Evolutionary conservation across 2,888 invertebrate genomes (phyloP).

Genomic region (Tuta absoluta): DNA sequence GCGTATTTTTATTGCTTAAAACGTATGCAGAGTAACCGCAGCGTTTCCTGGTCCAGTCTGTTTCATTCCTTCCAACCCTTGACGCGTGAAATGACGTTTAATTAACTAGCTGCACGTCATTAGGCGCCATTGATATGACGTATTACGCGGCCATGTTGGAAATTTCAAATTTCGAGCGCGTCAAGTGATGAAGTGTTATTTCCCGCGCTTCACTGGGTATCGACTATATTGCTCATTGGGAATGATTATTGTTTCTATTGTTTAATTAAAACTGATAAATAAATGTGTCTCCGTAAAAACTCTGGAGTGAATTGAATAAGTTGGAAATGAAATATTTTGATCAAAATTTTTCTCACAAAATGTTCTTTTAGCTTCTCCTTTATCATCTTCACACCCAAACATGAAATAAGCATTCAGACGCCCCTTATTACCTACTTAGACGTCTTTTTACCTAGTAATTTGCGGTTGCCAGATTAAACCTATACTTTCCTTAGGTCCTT

Average conservation of each 20-base stretch:
- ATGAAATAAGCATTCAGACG: conserved; percentile 26
- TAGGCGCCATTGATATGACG: conserved; percentile 58
- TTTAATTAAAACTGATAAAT: background rate
- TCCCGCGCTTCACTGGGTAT: conserved; percentile 33
- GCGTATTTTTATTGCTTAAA: too few species aligned
- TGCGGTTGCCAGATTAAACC: conserved; percentile 35
- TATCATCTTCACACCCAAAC: background rate
- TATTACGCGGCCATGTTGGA: conserved; percentile 39
- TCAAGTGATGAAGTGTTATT: conserved; percentile 40
- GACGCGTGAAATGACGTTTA: conserved; percentile 57
- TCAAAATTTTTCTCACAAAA: background rate
- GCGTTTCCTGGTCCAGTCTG: conserved; percentile 4
- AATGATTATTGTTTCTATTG: conserved; percentile 12
- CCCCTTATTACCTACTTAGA: conserved; percentile 26
- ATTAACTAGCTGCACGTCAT: conserved; percentile 58
- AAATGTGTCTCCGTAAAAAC: background rate
- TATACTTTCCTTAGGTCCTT: conserved; percentile 39
- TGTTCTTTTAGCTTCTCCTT: background rate
- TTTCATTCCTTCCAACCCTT: conserved; percentile 39
- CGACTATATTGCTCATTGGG: conserved; percentile 8
- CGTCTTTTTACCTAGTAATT: conserved; percentile 23
- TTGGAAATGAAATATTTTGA: background rate
- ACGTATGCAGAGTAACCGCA: background rate
- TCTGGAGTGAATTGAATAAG: too few species aligned
- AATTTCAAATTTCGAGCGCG: conserved; percentile 33